Evolutionary conservation across 2,888 invertebrate genomes (phyloP), one percentile per base, ranked within the genome.

Genomic region (Agrochola lota): DNA sequence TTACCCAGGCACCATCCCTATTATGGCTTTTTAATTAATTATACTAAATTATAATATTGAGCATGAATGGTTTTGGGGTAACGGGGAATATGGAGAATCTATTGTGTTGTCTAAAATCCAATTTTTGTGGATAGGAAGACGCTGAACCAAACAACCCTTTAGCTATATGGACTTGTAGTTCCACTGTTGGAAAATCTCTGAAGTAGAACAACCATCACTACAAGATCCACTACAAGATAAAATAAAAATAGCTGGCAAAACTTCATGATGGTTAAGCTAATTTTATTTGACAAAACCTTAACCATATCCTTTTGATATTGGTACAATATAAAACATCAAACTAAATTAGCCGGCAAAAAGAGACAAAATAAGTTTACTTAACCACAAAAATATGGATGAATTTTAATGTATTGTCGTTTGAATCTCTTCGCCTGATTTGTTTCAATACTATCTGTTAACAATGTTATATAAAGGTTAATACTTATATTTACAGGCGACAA

Each of bases 401-500:
- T 20, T 30, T 30, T 15, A 52, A 64, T 74, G n/a, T 81, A 5
- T 17, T 75, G 66, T 49, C 17, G 15, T 82, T 52, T 35, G 12
- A 30, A 81, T 30, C 26, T 81, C 78, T 78, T 78, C 74, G 43
- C 30, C 64, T 43, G 43, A 26, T 52, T 23, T 52, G 7, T 9
- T 52, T 52, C 23, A 52, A 17, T 4, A 23, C 6, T 26, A n/a
- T 63, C 0, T 30, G 30, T 66, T 30, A 4, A 12, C 11, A 30
- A 49, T 15, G 15, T 52, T 40, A 52, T 43, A 9, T 74, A 73
- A 73, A 62, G 12, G 20, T 40, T 0, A 2, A 20, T n/a, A 12
- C 20, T 1, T 62, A 62, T 83, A 67, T 80, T 81, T 69, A 62
- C 96, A 98, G 98, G 98, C 78, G 98, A 99, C 95, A 99, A 99